phyloP scores from a whole-genome alignment of 92 coral and sea anemone species.

The Phenganax stokvisi region DNA sequence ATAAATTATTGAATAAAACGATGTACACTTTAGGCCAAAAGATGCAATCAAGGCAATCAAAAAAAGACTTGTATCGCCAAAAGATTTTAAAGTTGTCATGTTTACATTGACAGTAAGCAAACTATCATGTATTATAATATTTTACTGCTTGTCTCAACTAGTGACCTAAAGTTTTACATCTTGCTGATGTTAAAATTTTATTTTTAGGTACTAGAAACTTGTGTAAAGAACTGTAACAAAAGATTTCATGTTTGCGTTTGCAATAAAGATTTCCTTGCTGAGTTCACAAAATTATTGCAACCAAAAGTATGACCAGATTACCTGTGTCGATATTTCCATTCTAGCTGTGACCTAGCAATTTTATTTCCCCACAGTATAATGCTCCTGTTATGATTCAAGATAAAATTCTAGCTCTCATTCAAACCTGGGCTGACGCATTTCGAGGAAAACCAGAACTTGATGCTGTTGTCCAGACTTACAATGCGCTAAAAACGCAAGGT shows the following conservation, averaged over 20 bases:
- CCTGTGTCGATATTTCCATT: slow-evolving; percentile 3
- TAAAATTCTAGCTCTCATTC: slow-evolving; percentile 75
- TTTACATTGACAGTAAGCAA: slow-evolving; percentile 80
- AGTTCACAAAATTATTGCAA: slow-evolving; percentile 70
- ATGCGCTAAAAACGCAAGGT: slow-evolving; percentile 81
- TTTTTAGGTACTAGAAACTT: slow-evolving; percentile 86
- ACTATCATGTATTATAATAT: neutral
- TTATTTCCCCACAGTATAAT: slow-evolving; percentile 49
- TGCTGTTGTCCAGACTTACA: slow-evolving; percentile 62
- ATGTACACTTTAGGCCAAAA: slow-evolving; percentile 65
- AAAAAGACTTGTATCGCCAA: slow-evolving; percentile 77
- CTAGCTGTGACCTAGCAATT: neutral
- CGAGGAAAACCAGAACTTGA: slow-evolving; percentile 68
- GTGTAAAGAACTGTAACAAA: slow-evolving; percentile 94
- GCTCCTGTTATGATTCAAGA: slow-evolving; percentile 93
- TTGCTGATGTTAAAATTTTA: neutral
- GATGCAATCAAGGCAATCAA: slow-evolving; percentile 88
- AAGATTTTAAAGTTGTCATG: slow-evolving; percentile 81
- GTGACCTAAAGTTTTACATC: slow-evolving; percentile 4
- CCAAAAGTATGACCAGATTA: slow-evolving; percentile 68
- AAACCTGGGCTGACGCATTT: slow-evolving; percentile 98
- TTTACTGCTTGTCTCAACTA: neutral
- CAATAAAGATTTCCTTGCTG: slow-evolving; percentile 81
- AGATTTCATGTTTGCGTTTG: slow-evolving; percentile 82
- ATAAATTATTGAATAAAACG: neutral